Percentiles rank a stretch among this genome's conserved stretches.
Conservation (phyloP, 2,797 vertebrate species). For the Gephyroberyx darwinii region DNA sequence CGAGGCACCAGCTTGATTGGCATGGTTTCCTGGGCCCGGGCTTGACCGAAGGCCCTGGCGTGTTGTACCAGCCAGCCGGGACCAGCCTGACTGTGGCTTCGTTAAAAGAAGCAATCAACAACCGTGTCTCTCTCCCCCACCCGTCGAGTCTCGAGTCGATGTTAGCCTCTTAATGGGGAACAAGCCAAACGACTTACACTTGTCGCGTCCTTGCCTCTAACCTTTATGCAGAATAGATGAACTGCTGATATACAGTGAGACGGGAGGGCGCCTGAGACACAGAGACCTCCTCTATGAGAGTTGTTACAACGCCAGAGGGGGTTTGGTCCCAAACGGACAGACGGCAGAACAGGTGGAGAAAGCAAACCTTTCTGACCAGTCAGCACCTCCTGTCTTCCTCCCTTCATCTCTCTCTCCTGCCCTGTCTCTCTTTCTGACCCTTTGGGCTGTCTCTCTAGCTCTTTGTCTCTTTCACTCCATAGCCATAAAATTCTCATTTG, state of each 20-base stretch:
- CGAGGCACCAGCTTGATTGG: conserved; percentile 70
- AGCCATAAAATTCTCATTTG: conserved; percentile 63
- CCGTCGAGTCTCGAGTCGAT: conserved; percentile 61
- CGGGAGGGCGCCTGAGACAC: conserved; percentile 43
- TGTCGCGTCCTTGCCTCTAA: conserved; percentile 79
- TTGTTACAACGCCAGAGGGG: conserved; percentile 54
- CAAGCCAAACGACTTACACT: conserved; percentile 63
- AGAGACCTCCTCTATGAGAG: conserved; percentile 28
- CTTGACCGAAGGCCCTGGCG: conserved; percentile 62
- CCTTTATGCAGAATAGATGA: conserved; percentile 83
- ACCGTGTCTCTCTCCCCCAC: conserved; percentile 52
- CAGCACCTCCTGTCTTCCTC: conserved; percentile 57
- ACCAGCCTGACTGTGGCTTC: conserved; percentile 42
- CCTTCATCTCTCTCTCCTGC: conserved; percentile 43
- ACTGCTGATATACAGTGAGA: conserved; percentile 62
- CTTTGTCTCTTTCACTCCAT: background rate
- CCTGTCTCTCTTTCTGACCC: conserved; percentile 21
- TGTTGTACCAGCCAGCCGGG: conserved; percentile 64
- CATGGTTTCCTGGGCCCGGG: conserved; percentile 52
- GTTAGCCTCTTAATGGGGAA: conserved; percentile 77
- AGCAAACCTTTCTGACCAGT: conserved; percentile 62
- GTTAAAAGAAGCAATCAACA: conserved; percentile 80
- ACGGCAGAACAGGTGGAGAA: conserved; percentile 71
- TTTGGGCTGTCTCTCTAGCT: background rate
- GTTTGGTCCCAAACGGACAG: conserved; percentile 58